Conservation (phyloP, 2,797 vertebrate genomes). For the Meriones psammophilus region DNA sequence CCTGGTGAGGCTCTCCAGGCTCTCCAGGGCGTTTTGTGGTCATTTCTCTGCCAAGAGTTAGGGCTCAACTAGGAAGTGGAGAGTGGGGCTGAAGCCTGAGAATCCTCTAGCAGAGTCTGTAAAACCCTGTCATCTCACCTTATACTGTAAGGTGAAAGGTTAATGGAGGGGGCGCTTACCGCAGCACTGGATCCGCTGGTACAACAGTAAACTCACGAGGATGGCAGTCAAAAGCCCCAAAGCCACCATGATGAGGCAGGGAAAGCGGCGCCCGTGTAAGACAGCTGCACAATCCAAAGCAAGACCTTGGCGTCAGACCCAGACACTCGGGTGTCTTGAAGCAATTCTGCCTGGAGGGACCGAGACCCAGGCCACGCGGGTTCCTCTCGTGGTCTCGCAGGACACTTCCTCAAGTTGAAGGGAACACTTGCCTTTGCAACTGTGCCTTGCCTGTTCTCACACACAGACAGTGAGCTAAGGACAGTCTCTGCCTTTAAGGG, state of each 20-base stretch:
- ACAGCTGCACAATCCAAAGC: constrained; percentile 56
- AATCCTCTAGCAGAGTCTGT: neutral
- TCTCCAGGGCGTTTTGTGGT: neutral
- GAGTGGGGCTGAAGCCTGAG: neutral
- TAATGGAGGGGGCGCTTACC: constrained; percentile 56
- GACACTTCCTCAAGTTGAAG: constrained; percentile 5
- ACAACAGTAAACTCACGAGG: constrained; percentile 56
- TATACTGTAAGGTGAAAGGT: constrained; percentile 11
- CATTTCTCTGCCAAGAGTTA: neutral
- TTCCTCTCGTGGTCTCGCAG: neutral
- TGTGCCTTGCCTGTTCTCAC: neutral
- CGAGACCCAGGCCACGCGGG: neutral
- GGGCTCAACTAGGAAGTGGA: neutral
- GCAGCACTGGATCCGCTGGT: neutral
- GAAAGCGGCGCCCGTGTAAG: neutral
- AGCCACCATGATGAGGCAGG: neutral
- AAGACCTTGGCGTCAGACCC: constrained; percentile 8
- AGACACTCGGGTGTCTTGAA: neutral
- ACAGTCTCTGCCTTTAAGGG: neutral
- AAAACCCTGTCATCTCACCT: neutral
- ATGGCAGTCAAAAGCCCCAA: constrained; percentile 49
- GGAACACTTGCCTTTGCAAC: constrained; percentile 8
- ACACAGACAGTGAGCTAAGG: neutral
- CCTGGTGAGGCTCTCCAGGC: neutral
- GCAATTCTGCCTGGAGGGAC: neutral